These are phyloP conservation scores for Erebia ligea DNA, from an alignment of 2,888 invertebrate species.

Conservation along the genomic window DNA sequence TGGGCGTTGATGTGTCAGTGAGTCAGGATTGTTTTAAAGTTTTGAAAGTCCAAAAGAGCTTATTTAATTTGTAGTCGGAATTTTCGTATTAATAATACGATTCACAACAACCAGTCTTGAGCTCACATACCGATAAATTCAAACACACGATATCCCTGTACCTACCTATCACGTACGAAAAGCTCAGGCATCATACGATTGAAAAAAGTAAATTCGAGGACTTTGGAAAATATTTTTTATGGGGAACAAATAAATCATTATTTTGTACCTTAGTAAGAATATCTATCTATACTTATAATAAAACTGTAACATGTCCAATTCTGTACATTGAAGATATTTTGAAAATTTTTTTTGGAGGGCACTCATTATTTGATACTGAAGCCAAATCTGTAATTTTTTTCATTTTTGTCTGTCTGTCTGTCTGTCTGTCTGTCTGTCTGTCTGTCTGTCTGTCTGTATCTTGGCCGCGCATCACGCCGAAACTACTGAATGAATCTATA, in stretches of 20 bases:
- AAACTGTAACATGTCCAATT: too few relatives aligned
- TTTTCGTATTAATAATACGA: not conserved
- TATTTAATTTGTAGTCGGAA: not conserved
- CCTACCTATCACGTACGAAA: not conserved
- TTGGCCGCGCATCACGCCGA: too few relatives aligned
- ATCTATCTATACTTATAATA: too few relatives aligned
- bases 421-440: too few relatives aligned
- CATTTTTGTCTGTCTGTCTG: too few relatives aligned
- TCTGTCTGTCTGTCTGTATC: too few relatives aligned
- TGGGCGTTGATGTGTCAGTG: not conserved
- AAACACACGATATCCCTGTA: not conserved
- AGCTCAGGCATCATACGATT: not conserved
- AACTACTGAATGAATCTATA: too few relatives aligned
- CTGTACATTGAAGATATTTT: too few relatives aligned
- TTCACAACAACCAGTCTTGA: not conserved
- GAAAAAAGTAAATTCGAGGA: not conserved
- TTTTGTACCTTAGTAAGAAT: not conserved
- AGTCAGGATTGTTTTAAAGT: not conserved
- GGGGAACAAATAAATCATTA: not conserved
- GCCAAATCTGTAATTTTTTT: too few relatives aligned
- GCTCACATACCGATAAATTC: not conserved
- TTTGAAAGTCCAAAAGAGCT: not conserved
- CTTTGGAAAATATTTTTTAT: not conserved
- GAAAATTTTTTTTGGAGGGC: too few relatives aligned
- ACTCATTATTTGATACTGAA: too few relatives aligned